phyloP scores from a whole-genome alignment of 2,797 vertebrate species.

The Nannoperca obscura region DNA sequence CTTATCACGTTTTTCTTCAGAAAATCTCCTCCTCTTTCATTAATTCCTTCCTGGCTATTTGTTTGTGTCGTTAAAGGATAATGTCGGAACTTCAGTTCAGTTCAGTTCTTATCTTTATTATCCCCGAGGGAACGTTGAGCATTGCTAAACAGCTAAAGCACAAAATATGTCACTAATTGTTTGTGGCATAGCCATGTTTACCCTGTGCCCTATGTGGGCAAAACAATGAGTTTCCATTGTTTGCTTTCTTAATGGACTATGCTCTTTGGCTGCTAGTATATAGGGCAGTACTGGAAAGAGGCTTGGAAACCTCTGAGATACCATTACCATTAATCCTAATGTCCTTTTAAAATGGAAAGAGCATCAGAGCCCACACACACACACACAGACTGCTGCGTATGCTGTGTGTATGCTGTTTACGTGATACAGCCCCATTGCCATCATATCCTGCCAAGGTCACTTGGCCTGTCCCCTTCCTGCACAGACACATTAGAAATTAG shows the following conservation, averaged over 20 bases:
- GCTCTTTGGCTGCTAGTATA: conserved; percentile 62
- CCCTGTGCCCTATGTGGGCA: conserved; percentile 34
- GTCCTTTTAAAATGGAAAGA: conserved; percentile 86
- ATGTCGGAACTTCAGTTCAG: background rate
- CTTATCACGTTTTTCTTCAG: background rate
- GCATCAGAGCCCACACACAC: conserved; percentile 67
- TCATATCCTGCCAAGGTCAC: conserved; percentile 71
- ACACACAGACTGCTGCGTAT: conserved; percentile 56
- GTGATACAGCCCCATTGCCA: conserved; percentile 54
- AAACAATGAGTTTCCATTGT: conserved; percentile 70
- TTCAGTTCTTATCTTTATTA: too few relatives aligned
- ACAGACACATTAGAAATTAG: conserved; percentile 47
- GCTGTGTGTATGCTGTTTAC: conserved; percentile 60
- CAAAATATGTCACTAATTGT: conserved; percentile 37
- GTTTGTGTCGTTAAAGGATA: conserved; percentile 26
- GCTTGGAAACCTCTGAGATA: conserved; percentile 79
- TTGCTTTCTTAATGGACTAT: conserved; percentile 86
- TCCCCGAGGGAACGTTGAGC: background rate
- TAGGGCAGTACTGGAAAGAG: conserved; percentile 64
- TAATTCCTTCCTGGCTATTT: conserved; percentile 8
- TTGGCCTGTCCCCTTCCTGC: conserved; percentile 39
- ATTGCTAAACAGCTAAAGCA: conserved; percentile 22
- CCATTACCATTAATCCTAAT: conserved; percentile 85
- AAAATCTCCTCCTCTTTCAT: conserved; percentile 10
- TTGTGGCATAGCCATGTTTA: conserved; percentile 48